A percentile compares a stretch with the other conserved stretches of the same genome.
These are phyloP conservation scores for Panzeria rudis DNA, from an alignment of 2,888 invertebrate genomes.

Conservation along the genomic window DNA sequence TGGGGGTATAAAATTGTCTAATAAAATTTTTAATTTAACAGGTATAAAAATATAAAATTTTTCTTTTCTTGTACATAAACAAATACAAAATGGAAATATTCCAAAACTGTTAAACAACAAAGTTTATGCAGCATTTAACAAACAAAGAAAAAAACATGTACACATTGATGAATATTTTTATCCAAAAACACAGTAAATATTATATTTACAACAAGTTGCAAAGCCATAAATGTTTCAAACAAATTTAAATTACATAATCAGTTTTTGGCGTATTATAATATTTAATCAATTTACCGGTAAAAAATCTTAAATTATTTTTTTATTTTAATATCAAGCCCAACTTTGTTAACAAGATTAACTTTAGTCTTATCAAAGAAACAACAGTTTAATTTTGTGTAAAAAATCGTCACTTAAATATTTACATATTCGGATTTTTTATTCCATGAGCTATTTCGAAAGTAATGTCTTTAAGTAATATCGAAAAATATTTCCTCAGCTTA, in stretches of 20 bases:
- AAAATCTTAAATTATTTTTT: too few relatives aligned
- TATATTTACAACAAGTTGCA: not conserved
- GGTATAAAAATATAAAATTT: slow-evolving; percentile 1
- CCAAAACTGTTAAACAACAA: not conserved
- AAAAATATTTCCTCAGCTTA: too few relatives aligned
- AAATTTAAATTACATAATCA: not conserved
- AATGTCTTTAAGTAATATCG: too few relatives aligned
- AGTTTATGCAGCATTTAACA: not conserved
- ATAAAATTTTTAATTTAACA: slow-evolving; percentile 52
- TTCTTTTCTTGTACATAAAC: not conserved
- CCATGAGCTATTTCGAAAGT: too few relatives aligned
- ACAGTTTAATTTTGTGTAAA: too few relatives aligned
- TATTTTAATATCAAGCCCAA: too few relatives aligned
- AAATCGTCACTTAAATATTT: too few relatives aligned
- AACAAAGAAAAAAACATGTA: not conserved
- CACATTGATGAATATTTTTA: not conserved
- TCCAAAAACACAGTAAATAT: not conserved
- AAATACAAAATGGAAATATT: slow-evolving; percentile 12
- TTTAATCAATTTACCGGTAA: too few relatives aligned
- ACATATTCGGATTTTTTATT: too few relatives aligned
- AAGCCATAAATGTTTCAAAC: not conserved
- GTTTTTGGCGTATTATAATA: not conserved
- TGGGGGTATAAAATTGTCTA: slow-evolving; percentile 33
- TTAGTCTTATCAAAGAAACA: too few relatives aligned
- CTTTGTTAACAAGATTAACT: too few relatives aligned